These are phyloP conservation scores for Bambusicola thoracicus DNA, from an alignment of 2,113 vertebrate genomes.

Conservation along the genomic window DNA sequence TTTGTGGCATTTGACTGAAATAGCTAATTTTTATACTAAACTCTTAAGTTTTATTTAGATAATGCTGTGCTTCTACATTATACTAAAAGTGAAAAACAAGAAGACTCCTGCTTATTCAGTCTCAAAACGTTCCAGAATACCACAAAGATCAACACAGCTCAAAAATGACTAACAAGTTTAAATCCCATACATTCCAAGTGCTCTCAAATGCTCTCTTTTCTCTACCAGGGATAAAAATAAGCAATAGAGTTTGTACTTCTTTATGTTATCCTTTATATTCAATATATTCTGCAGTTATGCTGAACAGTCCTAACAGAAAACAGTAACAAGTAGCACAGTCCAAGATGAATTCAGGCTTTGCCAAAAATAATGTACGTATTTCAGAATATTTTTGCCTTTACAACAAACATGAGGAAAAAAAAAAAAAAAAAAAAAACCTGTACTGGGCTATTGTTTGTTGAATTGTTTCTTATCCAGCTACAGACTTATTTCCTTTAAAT, in stretches of 20 bases:
- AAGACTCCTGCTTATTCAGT: background rate
- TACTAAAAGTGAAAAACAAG: background rate
- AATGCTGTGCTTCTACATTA: background rate
- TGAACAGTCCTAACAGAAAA: background rate
- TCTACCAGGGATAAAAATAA: background rate
- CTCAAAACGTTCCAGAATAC: background rate
- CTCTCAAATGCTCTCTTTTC: background rate
- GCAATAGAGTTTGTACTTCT: background rate
- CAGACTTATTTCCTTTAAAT: background rate
- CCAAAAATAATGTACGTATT: constrained; percentile 6
- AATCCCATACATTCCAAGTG: constrained; percentile 1
- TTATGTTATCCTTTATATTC: background rate
- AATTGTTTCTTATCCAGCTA: background rate
- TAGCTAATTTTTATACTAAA: background rate
- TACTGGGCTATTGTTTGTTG: background rate
- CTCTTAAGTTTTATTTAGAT: background rate
- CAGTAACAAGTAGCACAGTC: background rate
- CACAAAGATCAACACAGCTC: background rate
- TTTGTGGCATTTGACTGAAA: background rate
- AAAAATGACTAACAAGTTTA: background rate
- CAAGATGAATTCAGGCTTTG: constrained; percentile 4
- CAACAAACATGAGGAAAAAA: background rate
- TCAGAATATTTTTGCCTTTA: background rate
- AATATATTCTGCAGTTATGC: background rate
- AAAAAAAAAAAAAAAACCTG: background rate